These are phyloP conservation scores for Patagioenas fasciata DNA, from an alignment of 2,113 vertebrate species.

Conservation along the genomic window DNA sequence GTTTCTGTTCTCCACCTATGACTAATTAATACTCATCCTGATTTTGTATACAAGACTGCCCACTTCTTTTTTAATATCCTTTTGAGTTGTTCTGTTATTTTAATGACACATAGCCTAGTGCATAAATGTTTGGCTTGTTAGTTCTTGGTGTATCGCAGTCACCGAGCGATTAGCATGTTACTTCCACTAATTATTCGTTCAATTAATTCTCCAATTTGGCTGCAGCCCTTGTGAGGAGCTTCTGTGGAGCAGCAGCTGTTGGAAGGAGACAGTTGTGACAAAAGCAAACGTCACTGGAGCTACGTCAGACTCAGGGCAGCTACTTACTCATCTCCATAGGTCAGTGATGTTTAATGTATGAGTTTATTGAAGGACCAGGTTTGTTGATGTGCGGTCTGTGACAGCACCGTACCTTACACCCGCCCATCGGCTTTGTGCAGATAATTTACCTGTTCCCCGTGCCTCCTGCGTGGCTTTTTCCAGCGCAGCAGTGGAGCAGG, in stretches of 20 bases:
- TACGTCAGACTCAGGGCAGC: not conserved
- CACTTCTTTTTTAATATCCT: not conserved
- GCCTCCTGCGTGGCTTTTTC: not conserved
- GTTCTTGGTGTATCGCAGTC: not conserved
- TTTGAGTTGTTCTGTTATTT: not conserved
- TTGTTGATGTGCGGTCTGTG: not conserved
- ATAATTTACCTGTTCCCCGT: not conserved
- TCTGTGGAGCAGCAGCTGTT: not conserved
- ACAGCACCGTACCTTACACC: not conserved
- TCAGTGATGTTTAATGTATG: not conserved
- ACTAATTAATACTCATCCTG: not conserved
- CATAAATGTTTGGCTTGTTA: not conserved
- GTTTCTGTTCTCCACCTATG: not conserved
- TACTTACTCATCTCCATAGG: not conserved
- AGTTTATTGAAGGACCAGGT: not conserved
- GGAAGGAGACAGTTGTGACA: constrained; percentile 8
- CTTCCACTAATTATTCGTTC: constrained; percentile 12
- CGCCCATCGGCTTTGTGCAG: not conserved
- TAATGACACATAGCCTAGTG: not conserved
- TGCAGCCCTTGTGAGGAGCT: not conserved
- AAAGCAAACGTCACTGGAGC: not conserved
- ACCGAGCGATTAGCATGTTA: not conserved
- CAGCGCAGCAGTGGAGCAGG: not conserved
- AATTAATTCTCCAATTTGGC: not conserved
- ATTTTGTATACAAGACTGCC: not conserved